Evolutionary conservation across 2,888 invertebrate genomes (phyloP).

Genomic region (Cantharis nigra): DNA sequence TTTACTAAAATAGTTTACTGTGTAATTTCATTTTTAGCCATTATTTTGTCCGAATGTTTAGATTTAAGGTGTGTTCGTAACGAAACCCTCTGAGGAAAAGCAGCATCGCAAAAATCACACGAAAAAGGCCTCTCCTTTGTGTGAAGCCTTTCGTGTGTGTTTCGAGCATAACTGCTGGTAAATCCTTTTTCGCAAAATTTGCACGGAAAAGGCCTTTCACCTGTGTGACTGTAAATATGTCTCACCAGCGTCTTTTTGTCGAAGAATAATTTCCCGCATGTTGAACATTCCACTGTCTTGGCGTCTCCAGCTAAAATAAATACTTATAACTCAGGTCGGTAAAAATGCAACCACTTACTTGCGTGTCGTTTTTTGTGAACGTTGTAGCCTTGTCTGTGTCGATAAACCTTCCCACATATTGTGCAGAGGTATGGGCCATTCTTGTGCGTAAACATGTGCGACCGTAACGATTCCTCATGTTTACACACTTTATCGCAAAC

Average conservation of each 20-base stretch:
- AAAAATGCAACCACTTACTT: background rate
- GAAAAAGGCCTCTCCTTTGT: conserved; percentile 26
- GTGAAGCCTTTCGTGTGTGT: conserved; percentile 21
- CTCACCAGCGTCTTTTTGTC: background rate
- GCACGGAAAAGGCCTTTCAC: conserved; percentile 19
- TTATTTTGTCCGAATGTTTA: conserved; percentile 10
- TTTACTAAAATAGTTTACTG: background rate
- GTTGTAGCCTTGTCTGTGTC: background rate
- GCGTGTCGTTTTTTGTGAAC: background rate
- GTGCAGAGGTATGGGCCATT: background rate
- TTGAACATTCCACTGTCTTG: background rate
- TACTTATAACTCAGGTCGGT: background rate
- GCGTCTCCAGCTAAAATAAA: background rate
- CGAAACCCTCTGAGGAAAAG: conserved; percentile 24
- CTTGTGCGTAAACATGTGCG: background rate
- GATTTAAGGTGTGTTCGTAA: conserved; percentile 19
- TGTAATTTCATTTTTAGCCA: background rate
- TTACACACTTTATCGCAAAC: background rate
- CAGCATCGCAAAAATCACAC: conserved; percentile 17
- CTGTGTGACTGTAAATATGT: conserved; percentile 23
- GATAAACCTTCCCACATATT: background rate
- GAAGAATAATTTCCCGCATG: background rate
- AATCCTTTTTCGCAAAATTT: conserved; percentile 24
- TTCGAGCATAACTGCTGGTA: conserved; percentile 15
- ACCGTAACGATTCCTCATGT: background rate